Conservation (phyloP, 2,797 vertebrate genomes). For the Rachycentron canadum region DNA sequence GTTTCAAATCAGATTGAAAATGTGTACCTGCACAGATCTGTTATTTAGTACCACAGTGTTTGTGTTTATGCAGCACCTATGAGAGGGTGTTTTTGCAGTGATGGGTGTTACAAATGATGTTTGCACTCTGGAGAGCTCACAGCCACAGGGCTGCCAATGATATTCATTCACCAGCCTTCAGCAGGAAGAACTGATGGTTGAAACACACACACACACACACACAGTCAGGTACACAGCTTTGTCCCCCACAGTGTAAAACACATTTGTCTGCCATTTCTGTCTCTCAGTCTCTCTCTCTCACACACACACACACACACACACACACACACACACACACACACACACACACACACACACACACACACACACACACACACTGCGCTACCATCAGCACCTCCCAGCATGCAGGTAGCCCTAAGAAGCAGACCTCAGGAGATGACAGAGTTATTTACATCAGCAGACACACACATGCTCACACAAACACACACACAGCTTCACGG, state of each 20-base stretch:
- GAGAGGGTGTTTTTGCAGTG: constrained; percentile 40
- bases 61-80: constrained; percentile 34
- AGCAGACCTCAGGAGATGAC: constrained; percentile 59
- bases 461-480: constrained; percentile 24
- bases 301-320: constrained; percentile 1
- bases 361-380: constrained; percentile 13
- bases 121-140: constrained; percentile 38
- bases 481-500: constrained; percentile 20
- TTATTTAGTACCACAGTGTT: constrained; percentile 4
- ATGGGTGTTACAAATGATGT: constrained; percentile 63
- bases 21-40: background rate
- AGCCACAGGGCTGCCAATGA: constrained; percentile 48
- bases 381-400: constrained; percentile 59
- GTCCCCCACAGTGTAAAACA: constrained; percentile 34
- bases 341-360: constrained; percentile 7
- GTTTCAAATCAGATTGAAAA: constrained; percentile 13
- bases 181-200: constrained; percentile 28
- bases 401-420: constrained; percentile 59
- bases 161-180: constrained; percentile 54
- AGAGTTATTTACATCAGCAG: constrained; percentile 66
- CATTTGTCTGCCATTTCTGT: constrained; percentile 20
- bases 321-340: constrained; percentile 28
- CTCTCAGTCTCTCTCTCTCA: background rate
- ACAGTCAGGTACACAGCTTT: constrained; percentile 19
- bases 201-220: constrained; percentile 1